These are phyloP conservation scores for Leucophenga maculata DNA, from an alignment of 2,888 invertebrate species.

Conservation along the genomic window DNA sequence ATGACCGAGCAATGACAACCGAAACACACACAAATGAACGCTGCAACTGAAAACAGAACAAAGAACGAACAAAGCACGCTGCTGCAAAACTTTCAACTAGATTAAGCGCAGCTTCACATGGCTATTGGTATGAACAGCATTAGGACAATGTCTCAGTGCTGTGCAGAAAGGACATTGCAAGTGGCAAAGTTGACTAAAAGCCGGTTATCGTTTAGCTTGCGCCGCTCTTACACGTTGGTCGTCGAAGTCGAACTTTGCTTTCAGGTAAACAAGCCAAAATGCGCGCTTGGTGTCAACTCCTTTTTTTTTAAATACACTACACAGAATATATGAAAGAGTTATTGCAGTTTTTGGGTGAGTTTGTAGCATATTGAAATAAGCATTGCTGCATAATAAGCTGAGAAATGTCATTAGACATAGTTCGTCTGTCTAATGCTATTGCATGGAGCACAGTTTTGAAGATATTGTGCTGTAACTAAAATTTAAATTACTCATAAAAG, in stretches of 20 bases:
- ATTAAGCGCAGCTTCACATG: conserved; percentile 13
- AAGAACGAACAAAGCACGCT: conserved; percentile 35
- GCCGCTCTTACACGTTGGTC: background rate
- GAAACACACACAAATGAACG: conserved; percentile 38
- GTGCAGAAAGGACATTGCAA: conserved; percentile 41
- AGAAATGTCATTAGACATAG: too few relatives aligned
- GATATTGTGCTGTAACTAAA: too few relatives aligned
- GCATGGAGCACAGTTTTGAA: too few relatives aligned
- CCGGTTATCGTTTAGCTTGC: conserved; percentile 49
- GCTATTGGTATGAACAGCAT: conserved; percentile 45
- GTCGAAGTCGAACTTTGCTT: conserved; percentile 10
- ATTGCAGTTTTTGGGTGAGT: too few relatives aligned
- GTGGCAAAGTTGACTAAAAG: conserved; percentile 65
- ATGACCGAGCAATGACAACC: conserved; percentile 66
- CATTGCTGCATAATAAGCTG: too few relatives aligned
- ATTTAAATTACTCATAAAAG: too few relatives aligned
- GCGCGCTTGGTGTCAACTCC: background rate
- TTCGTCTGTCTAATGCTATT: too few relatives aligned
- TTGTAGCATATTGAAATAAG: too few relatives aligned
- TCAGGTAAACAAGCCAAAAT: conserved; percentile 20
- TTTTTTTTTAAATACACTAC: too few relatives aligned
- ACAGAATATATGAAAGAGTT: too few relatives aligned
- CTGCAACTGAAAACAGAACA: conserved; percentile 11
- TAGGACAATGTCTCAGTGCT: conserved; percentile 21
- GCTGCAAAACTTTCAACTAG: conserved; percentile 31